These are phyloP conservation scores for Coelopa pilipes DNA, from an alignment of 2,888 invertebrate genomes.

Conservation along the genomic window DNA sequence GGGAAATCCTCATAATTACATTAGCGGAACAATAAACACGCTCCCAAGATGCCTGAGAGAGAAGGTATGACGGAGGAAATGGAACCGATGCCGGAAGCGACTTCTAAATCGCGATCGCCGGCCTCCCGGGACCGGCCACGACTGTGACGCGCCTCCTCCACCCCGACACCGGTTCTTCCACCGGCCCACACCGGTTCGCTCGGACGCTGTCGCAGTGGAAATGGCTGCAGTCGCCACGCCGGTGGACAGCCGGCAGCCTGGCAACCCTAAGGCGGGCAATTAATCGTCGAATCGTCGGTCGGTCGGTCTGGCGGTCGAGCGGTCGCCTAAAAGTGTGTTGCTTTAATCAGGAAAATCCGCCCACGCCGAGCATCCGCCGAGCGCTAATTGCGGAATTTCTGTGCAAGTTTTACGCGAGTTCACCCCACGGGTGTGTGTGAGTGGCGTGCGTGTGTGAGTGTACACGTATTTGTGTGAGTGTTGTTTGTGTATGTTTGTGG, in stretches of 20 bases:
- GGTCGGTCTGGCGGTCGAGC: constrained; percentile 9
- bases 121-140: too few species aligned
- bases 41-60: too few species aligned
- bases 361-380: constrained; percentile 24
- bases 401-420: not conserved
- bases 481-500: not conserved
- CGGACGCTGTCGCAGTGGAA: too few species aligned
- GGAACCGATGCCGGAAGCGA: not conserved
- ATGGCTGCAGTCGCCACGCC: too few species aligned
- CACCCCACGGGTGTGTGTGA: not conserved
- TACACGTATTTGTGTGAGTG: not conserved
- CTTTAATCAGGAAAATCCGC: constrained; percentile 31
- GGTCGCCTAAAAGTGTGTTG: constrained; percentile 3
- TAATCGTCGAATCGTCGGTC: constrained; percentile 21
- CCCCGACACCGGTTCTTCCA: too few species aligned
- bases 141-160: too few species aligned
- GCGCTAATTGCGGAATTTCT: constrained; percentile 29
- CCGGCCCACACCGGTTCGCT: too few species aligned
- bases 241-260: not conserved
- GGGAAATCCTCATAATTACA: too few species aligned
- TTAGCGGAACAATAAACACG: not conserved
- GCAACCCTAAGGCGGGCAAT: constrained; percentile 28
- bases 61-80: too few species aligned
- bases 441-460: not conserved
- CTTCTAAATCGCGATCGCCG: not conserved